phyloP scores from a whole-genome alignment of 2,113 vertebrate species.

The Lepus europaeus region DNA sequence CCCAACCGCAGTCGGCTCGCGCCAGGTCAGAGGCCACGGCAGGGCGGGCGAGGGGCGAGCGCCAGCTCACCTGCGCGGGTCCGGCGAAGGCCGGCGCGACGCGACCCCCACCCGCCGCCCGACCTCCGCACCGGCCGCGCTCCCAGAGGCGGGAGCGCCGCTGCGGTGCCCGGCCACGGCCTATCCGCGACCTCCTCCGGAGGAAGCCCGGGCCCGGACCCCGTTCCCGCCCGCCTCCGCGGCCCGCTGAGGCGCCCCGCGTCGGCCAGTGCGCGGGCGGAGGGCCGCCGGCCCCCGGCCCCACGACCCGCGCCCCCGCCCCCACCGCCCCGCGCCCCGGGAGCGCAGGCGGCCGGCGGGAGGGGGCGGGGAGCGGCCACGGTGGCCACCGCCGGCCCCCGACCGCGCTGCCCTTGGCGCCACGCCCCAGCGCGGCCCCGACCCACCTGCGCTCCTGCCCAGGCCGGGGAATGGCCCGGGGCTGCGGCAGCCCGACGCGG shows the following conservation, averaged over 20 bases:
- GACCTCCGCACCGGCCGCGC: background rate
- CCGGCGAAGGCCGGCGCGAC: background rate
- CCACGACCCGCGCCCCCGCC: background rate
- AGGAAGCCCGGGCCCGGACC: background rate
- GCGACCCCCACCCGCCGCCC: background rate
- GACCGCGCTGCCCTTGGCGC: background rate
- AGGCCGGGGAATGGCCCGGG: constrained; percentile 18
- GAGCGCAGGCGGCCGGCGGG: constrained; percentile 36
- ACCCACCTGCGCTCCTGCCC: constrained; percentile 70
- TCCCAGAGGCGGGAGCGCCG: background rate
- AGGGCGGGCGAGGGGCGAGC: background rate
- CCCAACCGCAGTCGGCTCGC: background rate
- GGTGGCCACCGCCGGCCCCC: constrained; percentile 51
- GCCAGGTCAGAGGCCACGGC: background rate
- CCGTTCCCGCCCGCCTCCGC: background rate
- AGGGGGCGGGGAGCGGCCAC: constrained; percentile 73
- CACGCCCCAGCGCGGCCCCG: background rate
- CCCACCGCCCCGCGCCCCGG: constrained; percentile 35
- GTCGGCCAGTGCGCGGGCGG: background rate
- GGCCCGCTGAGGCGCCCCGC: background rate
- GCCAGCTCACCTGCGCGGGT: constrained; percentile 67
- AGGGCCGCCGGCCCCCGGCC: background rate
- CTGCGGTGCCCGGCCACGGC: constrained; percentile 30
- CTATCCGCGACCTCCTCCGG: background rate
- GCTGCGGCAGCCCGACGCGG: constrained; percentile 29